Conservation (phyloP, 1,140 invertebrate genomes). For the Neomicropteryx cornuta region DNA sequence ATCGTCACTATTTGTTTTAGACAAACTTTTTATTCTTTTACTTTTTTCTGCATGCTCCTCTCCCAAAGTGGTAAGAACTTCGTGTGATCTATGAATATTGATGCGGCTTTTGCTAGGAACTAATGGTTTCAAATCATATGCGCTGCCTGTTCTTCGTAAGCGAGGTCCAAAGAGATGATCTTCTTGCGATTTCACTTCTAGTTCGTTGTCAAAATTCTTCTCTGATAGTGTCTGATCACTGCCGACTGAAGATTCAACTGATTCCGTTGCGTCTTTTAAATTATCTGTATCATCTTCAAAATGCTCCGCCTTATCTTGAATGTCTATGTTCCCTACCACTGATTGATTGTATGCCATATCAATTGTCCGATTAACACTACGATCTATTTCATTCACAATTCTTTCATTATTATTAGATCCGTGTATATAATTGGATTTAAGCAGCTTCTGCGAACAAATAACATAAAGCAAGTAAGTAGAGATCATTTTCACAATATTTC, state of each 20-base stretch:
- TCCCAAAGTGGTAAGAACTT: conserved; percentile 22
- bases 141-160: conserved; percentile 32
- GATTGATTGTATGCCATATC: background rate
- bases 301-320: conserved; percentile 22
- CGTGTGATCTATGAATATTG: conserved; percentile 35
- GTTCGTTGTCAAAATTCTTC: conserved; percentile 23
- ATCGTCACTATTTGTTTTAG: background rate
- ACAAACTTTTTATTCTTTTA: background rate
- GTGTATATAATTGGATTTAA: too few species aligned
- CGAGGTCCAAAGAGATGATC: conserved; percentile 30
- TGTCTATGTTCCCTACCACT: background rate
- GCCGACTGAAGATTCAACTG: conserved; percentile 21
- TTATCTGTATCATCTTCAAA: conserved; percentile 20
- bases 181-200: conserved; percentile 22
- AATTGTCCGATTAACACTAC: too few species aligned
- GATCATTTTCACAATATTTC: too few species aligned
- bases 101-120: conserved; percentile 27
- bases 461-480: too few species aligned
- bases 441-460: background rate
- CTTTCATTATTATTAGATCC: too few species aligned
- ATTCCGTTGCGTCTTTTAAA: conserved; percentile 19
- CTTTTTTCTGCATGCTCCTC: conserved; percentile 10
- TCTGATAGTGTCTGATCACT: conserved; percentile 24
- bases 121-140: conserved; percentile 28
- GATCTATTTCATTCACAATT: too few species aligned